Base-by-base conservation (phyloP, 2,888 invertebrate species). In the Drosophila atripex region DNA sequence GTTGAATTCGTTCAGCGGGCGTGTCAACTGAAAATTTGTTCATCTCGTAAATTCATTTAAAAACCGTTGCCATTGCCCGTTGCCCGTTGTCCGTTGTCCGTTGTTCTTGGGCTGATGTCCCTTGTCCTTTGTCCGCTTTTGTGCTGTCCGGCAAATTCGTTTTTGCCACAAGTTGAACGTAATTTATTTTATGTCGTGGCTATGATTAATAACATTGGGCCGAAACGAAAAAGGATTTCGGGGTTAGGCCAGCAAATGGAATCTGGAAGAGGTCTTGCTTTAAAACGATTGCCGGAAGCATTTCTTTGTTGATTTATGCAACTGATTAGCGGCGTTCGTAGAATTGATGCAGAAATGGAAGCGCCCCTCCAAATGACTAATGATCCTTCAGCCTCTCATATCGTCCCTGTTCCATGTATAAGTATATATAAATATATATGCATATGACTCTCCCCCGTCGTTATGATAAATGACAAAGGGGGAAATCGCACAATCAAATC, bases 11-110 rank as follows among this genome's bases (percentile, higher is more conserved):
- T 61, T 69, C 41, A 35, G 68, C 63, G 78, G 74, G 80, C 75
- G 73, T 84, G 76, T 83, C 83, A 80, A 76, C 76, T 78, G 69
- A 79, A 80, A 84, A 84, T 86, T 84, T 84, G 69, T 70, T 84
- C 86, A 79, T 76, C 82, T 85, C 84, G 80, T 86, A 85, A 85
- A 86, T 85, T 85, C 87, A 85, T 85, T 85, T 85, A 71, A 75
- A 86, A 72, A 41, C 65, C 72, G 64, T 63, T 64, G 64, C 50
- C 63, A 14, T 61, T 54, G 69, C 69, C 65, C 66, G 28, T 39
- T 47, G 43, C 28, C 51, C 35, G 53, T n/a, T n/a, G n/a, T n/a
- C n/a, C n/a, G n/a, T n/a, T n/a, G n/a, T n/a, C n/a, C n/a, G n/a
- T 54, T 45, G 53, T 32, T 41, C 23, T 9, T 14, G 47, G 43